Evolutionary conservation across 2,113 vertebrate genomes (phyloP).

Genomic region (Aphyosemion australe): DNA sequence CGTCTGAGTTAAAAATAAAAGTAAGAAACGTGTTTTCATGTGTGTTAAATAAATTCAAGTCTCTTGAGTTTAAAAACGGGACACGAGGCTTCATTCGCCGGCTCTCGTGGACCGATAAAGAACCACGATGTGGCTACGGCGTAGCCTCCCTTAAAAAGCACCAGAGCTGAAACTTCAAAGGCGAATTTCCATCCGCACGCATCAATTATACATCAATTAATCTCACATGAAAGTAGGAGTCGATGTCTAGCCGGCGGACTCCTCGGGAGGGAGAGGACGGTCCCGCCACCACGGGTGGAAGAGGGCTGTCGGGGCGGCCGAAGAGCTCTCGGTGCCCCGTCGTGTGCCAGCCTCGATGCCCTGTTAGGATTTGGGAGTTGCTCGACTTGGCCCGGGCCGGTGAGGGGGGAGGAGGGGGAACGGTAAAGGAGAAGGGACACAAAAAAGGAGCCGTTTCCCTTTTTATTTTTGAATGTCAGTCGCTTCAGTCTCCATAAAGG

Average conservation of each 20-base stretch:
- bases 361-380: slow-evolving; percentile 64
- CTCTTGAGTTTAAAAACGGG: neutral
- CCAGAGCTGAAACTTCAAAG: slow-evolving; percentile 54
- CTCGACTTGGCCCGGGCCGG: slow-evolving; percentile 74
- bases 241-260: slow-evolving; percentile 34
- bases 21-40: neutral
- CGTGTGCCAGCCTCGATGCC: slow-evolving; percentile 76
- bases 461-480: slow-evolving; percentile 15
- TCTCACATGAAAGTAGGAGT: slow-evolving; percentile 61
- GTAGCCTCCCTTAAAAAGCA: slow-evolving; percentile 55
- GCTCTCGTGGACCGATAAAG: slow-evolving; percentile 6
- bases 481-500: slow-evolving; percentile 17
- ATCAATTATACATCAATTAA: slow-evolving; percentile 45
- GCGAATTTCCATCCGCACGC: slow-evolving; percentile 21
- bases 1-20: neutral
- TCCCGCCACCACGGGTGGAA: slow-evolving; percentile 16
- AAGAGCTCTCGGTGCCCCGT: slow-evolving; percentile 68
- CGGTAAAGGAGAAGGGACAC: slow-evolving; percentile 16
- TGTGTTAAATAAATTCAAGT: neutral
- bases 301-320: slow-evolving; percentile 36
- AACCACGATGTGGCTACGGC: slow-evolving; percentile 36
- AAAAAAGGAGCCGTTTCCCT: neutral
- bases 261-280: slow-evolving; percentile 3
- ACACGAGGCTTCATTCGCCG: neutral
- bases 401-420: slow-evolving; percentile 11